phyloP scores from a whole-genome alignment of 1,140 invertebrate genomes.

The Drosophila subpulchrella region DNA sequence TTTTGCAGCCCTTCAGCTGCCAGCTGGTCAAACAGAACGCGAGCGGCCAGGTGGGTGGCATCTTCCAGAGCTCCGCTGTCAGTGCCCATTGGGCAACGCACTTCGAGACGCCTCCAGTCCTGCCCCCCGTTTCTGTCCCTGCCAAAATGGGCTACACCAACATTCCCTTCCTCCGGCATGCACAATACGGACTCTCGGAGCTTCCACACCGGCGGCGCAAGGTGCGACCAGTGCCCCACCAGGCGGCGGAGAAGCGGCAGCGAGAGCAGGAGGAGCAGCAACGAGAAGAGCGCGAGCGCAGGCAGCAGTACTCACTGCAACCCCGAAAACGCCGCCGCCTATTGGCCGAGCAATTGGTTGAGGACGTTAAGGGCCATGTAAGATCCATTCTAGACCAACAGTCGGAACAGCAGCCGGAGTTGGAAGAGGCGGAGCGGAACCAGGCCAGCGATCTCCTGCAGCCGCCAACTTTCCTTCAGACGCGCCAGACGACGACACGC shows the following conservation, averaged over 20 bases:
- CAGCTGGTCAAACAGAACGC: constrained; percentile 68
- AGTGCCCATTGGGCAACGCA: constrained; percentile 64
- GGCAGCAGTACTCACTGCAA: neutral
- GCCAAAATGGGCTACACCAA: constrained; percentile 40
- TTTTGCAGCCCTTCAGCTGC: constrained; percentile 65
- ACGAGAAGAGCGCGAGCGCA: neutral
- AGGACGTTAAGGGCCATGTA: constrained; percentile 32
- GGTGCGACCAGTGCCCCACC: constrained; percentile 50
- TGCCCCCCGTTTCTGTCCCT: neutral
- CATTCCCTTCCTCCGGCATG: constrained; percentile 67
- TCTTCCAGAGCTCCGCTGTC: constrained; percentile 71
- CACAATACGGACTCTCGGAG: constrained; percentile 26
- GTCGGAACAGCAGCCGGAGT: neutral
- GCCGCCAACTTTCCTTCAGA: constrained; percentile 23
- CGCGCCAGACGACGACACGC: neutral
- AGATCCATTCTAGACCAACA: neutral
- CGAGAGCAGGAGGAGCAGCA: constrained; percentile 4
- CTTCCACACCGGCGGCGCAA: neutral
- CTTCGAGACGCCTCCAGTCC: neutral
- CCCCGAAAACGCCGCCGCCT: constrained; percentile 54
- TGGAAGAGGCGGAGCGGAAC: neutral
- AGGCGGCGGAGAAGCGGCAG: constrained; percentile 50
- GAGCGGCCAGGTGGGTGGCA: constrained; percentile 52
- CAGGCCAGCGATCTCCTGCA: constrained; percentile 18
- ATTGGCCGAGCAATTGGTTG: constrained; percentile 36